A percentile compares a stretch with the other conserved stretches of the same genome.
phyloP scores from a whole-genome alignment of 2,888 invertebrate genomes.

The Hypsopygia costalis region DNA sequence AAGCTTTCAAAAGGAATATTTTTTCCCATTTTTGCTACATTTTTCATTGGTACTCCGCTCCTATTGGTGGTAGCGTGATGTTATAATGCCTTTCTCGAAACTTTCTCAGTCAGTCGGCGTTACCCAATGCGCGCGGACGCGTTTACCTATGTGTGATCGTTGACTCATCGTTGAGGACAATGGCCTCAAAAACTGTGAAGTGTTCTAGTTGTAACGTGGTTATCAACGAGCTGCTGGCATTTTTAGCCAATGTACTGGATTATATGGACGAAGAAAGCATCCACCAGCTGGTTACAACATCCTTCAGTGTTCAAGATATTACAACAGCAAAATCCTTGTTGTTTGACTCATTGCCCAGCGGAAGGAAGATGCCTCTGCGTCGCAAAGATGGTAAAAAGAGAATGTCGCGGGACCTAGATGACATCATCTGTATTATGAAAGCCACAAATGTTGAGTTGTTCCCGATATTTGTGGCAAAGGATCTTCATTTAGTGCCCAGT shows the following conservation, averaged over 20 bases:
- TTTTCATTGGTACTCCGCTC: no score
- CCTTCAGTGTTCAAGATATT: neutral
- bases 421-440: neutral
- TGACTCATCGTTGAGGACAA: no score
- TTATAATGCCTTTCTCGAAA: no score
- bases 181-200: conserved; percentile 1
- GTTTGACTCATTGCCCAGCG: neutral
- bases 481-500: neutral
- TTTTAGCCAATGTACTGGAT: neutral
- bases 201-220: neutral
- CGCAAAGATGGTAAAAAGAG: neutral
- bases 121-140: no score
- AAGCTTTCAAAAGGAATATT: no score
- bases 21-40: no score
- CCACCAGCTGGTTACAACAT: neutral
- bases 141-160: no score
- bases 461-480: neutral
- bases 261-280: conserved; percentile 1
- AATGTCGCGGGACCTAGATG: neutral
- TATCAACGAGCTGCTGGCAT: neutral
- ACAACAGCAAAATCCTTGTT: neutral
- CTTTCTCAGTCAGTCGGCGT: no score
- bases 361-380: neutral
- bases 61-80: no score
- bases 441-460: neutral